Evolutionary conservation across 2,888 invertebrate species (phyloP).

Genomic region (Proisotoma minuta): DNA sequence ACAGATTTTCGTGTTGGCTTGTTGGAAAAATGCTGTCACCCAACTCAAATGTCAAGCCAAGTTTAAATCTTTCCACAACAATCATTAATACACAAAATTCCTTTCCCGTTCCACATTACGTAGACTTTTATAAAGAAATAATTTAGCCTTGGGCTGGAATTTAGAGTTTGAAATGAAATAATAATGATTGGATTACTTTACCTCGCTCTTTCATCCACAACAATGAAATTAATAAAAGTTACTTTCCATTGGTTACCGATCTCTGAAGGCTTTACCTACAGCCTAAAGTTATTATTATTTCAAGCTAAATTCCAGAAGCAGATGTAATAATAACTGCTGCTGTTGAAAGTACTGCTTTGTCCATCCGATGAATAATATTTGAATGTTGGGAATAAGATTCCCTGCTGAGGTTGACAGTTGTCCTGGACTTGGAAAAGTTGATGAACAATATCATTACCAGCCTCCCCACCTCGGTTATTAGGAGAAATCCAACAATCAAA

Average conservation of each 20-base stretch:
- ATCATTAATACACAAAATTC: too few relatives aligned
- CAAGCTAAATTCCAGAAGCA: conserved; percentile 3
- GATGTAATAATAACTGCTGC: not conserved
- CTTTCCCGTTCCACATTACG: not conserved
- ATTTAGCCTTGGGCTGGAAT: not conserved
- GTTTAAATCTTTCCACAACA: too few relatives aligned
- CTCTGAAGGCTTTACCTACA: too few relatives aligned
- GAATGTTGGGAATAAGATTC: too few relatives aligned
- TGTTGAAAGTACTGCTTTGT: not conserved
- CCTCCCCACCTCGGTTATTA: conserved; percentile 4
- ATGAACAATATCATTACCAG: conserved; percentile 5
- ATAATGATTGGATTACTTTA: too few relatives aligned
- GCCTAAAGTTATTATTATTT: too few relatives aligned
- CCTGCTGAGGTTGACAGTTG: conserved; percentile 3
- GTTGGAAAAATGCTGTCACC: conserved; percentile 20
- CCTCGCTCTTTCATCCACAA: too few relatives aligned
- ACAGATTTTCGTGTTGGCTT: conserved; percentile 19
- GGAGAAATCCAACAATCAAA: not conserved
- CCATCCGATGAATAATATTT: not conserved
- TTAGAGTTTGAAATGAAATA: not conserved
- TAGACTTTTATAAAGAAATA: too few relatives aligned
- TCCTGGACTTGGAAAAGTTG: not conserved
- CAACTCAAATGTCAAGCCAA: not conserved
- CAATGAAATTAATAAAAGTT: too few relatives aligned
- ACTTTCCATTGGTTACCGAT: too few relatives aligned